phyloP scores from a whole-genome alignment of 2,113 vertebrate genomes.

The Stictonetta naevosa region DNA sequence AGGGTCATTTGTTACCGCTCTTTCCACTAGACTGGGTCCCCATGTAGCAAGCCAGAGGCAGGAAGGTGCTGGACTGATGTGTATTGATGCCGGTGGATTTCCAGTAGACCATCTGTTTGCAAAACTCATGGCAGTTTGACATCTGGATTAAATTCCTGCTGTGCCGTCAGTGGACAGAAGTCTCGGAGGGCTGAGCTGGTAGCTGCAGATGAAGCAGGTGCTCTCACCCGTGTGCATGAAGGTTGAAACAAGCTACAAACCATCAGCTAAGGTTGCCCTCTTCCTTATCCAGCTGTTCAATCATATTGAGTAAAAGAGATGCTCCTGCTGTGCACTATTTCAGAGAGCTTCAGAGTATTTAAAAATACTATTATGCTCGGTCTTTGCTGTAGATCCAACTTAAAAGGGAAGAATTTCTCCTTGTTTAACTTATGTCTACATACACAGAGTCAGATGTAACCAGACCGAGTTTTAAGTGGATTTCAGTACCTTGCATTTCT shows the following conservation, averaged over 20 bases:
- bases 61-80: not conserved
- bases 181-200: not conserved
- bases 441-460: not conserved
- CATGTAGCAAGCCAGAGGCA: not conserved
- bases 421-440: not conserved
- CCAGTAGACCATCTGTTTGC: not conserved
- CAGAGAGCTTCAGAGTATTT: not conserved
- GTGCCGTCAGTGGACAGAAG: not conserved
- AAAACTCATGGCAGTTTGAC: not conserved
- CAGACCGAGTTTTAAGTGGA: not conserved
- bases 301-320: not conserved
- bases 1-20: not conserved
- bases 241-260: not conserved
- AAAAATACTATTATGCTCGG: accelerated
- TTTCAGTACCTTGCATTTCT: not conserved
- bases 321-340: not conserved
- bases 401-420: not conserved
- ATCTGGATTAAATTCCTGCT: not conserved
- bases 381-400: not conserved
- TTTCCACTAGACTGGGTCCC: not conserved
- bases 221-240: not conserved
- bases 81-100: not conserved
- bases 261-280: not conserved
- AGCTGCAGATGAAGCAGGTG: not conserved
- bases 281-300: not conserved